Percentiles rank a stretch among this genome's conserved stretches.
Evolutionary conservation across 2,888 invertebrate genomes (phyloP).

Genomic region (Drosophila niveifrons): DNA sequence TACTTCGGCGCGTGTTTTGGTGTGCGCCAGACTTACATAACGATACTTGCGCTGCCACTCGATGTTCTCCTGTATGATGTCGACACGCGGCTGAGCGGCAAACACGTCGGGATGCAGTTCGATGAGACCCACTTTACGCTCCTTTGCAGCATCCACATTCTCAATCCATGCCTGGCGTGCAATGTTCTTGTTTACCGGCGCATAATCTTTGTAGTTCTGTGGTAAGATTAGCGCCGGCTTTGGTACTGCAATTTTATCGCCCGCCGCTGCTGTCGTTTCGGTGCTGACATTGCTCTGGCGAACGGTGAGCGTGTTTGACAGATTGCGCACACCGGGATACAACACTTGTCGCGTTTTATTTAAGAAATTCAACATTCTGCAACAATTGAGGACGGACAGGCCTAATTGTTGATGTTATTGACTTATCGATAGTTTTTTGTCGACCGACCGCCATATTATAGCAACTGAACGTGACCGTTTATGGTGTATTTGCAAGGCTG

Average conservation of each 20-base stretch:
- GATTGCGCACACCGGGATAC: conserved; percentile 57
- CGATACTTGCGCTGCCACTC: conserved; percentile 94
- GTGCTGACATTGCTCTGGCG: conserved; percentile 28
- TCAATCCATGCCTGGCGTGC: conserved; percentile 94
- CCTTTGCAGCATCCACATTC: conserved; percentile 91
- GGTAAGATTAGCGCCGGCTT: conserved; percentile 71
- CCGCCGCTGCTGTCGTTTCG: conserved; percentile 15
- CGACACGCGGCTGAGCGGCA: conserved; percentile 93
- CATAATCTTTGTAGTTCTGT: conserved; percentile 63
- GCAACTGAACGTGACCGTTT: not conserved
- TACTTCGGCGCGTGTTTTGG: conserved; percentile 93
- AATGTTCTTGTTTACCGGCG: conserved; percentile 68
- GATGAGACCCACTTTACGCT: conserved; percentile 92
- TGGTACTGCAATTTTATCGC: not conserved
- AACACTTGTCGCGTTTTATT: conserved; percentile 72
- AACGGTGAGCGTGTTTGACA: conserved; percentile 43
- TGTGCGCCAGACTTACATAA: conserved; percentile 92
- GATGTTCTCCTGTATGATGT: conserved; percentile 94
- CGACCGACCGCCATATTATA: conserved; percentile 10
- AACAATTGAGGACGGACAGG: conserved; percentile 23
- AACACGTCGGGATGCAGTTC: conserved; percentile 96
- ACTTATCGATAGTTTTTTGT: conserved; percentile 30
- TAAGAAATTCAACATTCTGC: conserved; percentile 78
- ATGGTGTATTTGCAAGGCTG: too few species aligned
- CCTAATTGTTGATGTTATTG: conserved; percentile 28